Evolutionary conservation across 2,113 vertebrate species (phyloP), one percentile per base, ranked within the genome.

Genomic region (Eulemur macaco): DNA sequence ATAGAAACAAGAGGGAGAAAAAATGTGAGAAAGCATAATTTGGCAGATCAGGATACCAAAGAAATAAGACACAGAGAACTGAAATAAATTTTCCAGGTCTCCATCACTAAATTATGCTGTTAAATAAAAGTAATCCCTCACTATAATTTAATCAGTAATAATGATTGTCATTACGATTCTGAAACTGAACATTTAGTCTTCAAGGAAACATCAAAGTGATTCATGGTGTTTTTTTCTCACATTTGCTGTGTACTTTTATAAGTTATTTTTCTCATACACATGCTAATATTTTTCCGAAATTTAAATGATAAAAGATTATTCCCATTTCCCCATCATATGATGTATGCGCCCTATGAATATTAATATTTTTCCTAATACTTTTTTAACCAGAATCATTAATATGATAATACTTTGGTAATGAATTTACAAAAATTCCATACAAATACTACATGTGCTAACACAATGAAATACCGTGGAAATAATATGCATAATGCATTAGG

Each of bases 401-500:
- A 94, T 97, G 97, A 96, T 97, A 97, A 97, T 95, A 95, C 96
- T 93, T 98, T 80, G 77, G 71, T 97, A 98, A 97, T 34, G 94
- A 93, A 97, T 98, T 98, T 97, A 83, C 80, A 96, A 95, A 98
- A 84, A 96, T 86, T 96, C 97, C 97, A 96, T 81, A 88, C 76
- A 98, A 98, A 96, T 97, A 96, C 93, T 97, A 97, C 94, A 97
- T 86, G 91, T 95, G 82, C 95, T 93, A 95, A 97, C 95, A 97
- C 96, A 96, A 96, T 96, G 84, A 97, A 98, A 97, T 96, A 91
- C 96, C 14, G 58, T 84, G 73, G 96, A 94, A 98, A 89, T 77
- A 15, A 60, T 34, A 97, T 97, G 76, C 97, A 95, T 98, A 93
- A 98, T 98, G 94, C 96, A 98, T 98, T 71, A 97, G 89, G 93